Evolutionary conservation across 2,888 invertebrate species (phyloP).

Genomic region (Melanchra persicariae): DNA sequence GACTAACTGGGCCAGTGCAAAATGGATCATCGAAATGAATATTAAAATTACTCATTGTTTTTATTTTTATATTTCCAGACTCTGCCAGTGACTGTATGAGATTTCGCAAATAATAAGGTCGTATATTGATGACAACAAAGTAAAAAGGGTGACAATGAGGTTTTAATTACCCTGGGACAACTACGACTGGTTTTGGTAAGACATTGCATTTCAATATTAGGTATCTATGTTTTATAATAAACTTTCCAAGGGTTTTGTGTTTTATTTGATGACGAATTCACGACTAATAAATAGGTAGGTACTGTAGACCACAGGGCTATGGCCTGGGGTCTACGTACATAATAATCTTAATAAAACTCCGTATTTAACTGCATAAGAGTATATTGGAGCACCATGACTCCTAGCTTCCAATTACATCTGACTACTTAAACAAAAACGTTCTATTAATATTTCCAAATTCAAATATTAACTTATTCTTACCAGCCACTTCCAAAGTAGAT

Average conservation of each 20-base stretch:
- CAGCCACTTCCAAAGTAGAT: too few species aligned
- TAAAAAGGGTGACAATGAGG: neutral
- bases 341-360: too few species aligned
- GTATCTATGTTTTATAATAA: constrained; percentile 36
- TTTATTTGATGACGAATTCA: constrained; percentile 38
- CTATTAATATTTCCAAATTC: too few species aligned
- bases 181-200: constrained; percentile 4
- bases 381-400: too few species aligned
- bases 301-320: too few species aligned
- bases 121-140: neutral
- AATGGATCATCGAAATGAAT: neutral
- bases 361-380: too few species aligned
- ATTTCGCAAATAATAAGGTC: neutral
- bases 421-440: too few species aligned
- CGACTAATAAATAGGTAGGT: neutral
- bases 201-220: neutral
- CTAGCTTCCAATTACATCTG: too few species aligned
- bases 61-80: constrained; percentile 34
- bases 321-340: too few species aligned
- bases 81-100: neutral
- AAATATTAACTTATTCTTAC: too few species aligned
- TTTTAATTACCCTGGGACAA: neutral
- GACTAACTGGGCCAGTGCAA: neutral
- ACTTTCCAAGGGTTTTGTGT: constrained; percentile 35
- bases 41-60: constrained; percentile 5